phyloP scores from a whole-genome alignment of 2,888 invertebrate species.

The Digitonthophagus gazella region DNA sequence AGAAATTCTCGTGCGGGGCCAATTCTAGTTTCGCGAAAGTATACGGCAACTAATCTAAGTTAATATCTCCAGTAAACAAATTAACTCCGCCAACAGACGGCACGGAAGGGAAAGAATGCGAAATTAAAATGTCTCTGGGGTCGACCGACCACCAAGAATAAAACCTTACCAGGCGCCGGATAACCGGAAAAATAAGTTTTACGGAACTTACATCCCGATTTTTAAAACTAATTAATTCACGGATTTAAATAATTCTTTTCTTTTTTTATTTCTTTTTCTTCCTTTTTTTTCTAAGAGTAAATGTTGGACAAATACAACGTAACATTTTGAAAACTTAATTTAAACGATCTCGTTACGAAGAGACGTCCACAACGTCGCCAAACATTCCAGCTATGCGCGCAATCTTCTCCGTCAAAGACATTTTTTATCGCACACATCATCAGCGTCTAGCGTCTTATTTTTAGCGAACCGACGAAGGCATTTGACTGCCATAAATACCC shows the following conservation, averaged over 20 bases:
- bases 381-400: not conserved
- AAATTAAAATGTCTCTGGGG: slow-evolving; percentile 21
- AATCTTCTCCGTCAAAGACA: not conserved
- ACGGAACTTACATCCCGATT: too few species aligned
- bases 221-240: too few species aligned
- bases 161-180: not conserved
- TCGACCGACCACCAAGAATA: not conserved
- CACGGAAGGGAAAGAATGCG: slow-evolving; percentile 21
- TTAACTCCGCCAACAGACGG: slow-evolving; percentile 23
- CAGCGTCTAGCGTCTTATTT: not conserved
- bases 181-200: too few species aligned
- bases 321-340: not conserved
- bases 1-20: slow-evolving; percentile 12
- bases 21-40: slow-evolving; percentile 27
- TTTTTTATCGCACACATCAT: not conserved
- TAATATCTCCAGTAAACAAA: slow-evolving; percentile 28
- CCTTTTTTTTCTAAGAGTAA: too few species aligned
- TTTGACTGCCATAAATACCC: not conserved
- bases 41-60: slow-evolving; percentile 28
- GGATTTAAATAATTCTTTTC: too few species aligned
- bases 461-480: not conserved
- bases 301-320: not conserved
- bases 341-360: not conserved
- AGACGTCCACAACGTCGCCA: not conserved
- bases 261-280: too few species aligned